Percentiles rank a stretch among this genome's conserved stretches.
phyloP scores from a whole-genome alignment of 2,888 invertebrate genomes.

The Eretmocerus hayati region DNA sequence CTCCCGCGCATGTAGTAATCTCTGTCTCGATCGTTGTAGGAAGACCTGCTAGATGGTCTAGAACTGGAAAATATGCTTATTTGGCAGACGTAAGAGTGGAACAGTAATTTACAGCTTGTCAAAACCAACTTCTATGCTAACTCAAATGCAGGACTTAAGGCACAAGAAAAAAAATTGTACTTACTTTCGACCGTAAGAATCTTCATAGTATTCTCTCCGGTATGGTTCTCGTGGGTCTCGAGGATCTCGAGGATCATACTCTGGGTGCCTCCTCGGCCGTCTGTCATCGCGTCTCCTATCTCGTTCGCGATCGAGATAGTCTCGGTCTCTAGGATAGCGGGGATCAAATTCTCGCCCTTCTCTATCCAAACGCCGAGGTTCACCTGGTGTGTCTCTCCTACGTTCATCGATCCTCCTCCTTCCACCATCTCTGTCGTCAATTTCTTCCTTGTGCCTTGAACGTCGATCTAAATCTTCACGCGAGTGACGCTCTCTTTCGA shows the following conservation, averaged over 20 bases:
- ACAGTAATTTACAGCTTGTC: neutral
- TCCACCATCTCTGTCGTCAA: slow-evolving; percentile 36
- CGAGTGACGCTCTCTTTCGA: slow-evolving; percentile 32
- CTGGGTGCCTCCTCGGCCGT: slow-evolving; percentile 38
- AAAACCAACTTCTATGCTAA: too few relatives aligned
- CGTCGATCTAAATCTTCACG: slow-evolving; percentile 39
- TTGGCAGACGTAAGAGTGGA: neutral
- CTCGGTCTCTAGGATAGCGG: slow-evolving; percentile 33
- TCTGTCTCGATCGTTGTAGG: slow-evolving; percentile 43
- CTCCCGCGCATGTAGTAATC: slow-evolving; percentile 37
- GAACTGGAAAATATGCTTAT: slow-evolving; percentile 28
- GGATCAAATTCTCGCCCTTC: slow-evolving; percentile 36
- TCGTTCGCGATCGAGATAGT: slow-evolving; percentile 37
- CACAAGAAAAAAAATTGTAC: too few relatives aligned
- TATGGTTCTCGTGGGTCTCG: slow-evolving; percentile 26
- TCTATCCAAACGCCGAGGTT: slow-evolving; percentile 32
- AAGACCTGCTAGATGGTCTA: slow-evolving; percentile 44
- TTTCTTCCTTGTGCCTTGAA: slow-evolving; percentile 35
- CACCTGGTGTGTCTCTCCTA: slow-evolving; percentile 32
- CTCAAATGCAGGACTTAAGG: too few relatives aligned
- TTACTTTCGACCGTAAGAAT: slow-evolving; percentile 40
- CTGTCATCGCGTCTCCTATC: slow-evolving; percentile 41
- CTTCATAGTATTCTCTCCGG: slow-evolving; percentile 41
- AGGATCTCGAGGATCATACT: slow-evolving; percentile 36
- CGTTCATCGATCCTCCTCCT: slow-evolving; percentile 37